phyloP scores from a whole-genome alignment of 2,113 vertebrate genomes.

The Lampris incognitus region DNA sequence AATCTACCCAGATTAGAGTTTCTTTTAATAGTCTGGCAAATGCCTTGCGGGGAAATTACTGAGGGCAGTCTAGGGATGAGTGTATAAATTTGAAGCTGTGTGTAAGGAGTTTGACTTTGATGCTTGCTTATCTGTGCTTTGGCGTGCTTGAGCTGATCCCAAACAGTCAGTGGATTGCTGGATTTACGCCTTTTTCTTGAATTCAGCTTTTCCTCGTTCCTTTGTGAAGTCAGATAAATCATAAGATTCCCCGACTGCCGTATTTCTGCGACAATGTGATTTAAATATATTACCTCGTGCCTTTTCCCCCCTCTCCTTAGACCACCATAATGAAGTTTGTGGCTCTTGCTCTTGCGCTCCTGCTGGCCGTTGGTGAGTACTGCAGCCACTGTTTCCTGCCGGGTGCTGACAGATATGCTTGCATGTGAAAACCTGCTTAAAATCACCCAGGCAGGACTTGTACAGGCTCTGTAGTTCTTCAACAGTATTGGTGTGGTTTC shows the following conservation, averaged over 20 bases:
- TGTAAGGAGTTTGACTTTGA: not conserved
- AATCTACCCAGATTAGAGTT: slow-evolving; percentile 56
- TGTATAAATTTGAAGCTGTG: slow-evolving; percentile 11
- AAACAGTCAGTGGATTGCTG: not conserved
- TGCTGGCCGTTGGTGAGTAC: slow-evolving; percentile 80
- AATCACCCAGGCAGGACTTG: too few species aligned
- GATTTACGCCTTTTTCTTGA: not conserved
- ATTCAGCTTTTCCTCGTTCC: not conserved
- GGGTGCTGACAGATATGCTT: too few species aligned
- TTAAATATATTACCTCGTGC: not conserved
- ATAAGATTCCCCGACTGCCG: not conserved
- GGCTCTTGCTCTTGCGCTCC: slow-evolving; percentile 74
- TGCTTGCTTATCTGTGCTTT: slow-evolving; percentile 6
- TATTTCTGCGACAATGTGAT: not conserved
- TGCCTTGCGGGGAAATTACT: slow-evolving; percentile 14
- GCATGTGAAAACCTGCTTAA: too few species aligned
- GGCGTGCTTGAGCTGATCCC: not conserved
- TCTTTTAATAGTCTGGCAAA: slow-evolving; percentile 38
- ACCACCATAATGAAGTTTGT: slow-evolving; percentile 82
- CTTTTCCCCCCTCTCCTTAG: slow-evolving; percentile 37
- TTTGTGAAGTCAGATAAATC: not conserved
- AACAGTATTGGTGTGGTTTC: too few species aligned
- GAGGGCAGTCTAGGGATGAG: slow-evolving; percentile 8
- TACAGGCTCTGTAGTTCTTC: too few species aligned
- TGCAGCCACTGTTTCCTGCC: not conserved